Percentiles rank a stretch among this genome's conserved stretches.
These are phyloP conservation scores for Harpagifer antarcticus DNA, from an alignment of 2,797 vertebrate species.

Conservation along the genomic window DNA sequence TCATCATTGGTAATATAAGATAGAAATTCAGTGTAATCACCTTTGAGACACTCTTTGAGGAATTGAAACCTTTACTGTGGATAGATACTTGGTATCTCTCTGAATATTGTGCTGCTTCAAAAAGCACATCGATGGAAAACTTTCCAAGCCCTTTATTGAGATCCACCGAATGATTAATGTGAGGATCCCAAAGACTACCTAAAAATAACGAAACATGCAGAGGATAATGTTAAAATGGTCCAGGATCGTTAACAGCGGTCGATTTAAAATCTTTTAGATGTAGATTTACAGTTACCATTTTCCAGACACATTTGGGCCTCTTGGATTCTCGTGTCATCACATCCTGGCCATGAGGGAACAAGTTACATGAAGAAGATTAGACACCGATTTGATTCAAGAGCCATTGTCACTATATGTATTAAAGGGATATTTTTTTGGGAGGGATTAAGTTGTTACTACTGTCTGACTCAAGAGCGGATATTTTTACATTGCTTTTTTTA, in stretches of 20 bases:
- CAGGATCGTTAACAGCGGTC: neutral
- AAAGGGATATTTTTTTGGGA: neutral
- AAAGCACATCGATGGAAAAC: constrained; percentile 60
- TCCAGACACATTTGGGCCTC: constrained; percentile 66
- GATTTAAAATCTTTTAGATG: neutral
- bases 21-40: constrained; percentile 48
- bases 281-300: constrained; percentile 65
- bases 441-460: neutral
- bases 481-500: neutral
- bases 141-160: constrained; percentile 9
- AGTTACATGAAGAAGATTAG: neutral
- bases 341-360: constrained; percentile 61
- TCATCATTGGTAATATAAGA: constrained; percentile 4
- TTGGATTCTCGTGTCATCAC: constrained; percentile 58
- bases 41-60: constrained; percentile 65
- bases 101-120: constrained; percentile 71
- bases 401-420: neutral
- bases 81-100: constrained; percentile 76
- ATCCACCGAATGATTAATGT: constrained; percentile 29
- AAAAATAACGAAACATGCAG: constrained; percentile 31
- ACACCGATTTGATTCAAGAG: neutral
- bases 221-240: neutral
- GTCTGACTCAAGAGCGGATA: neutral
- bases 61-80: constrained; percentile 29
- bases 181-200: constrained; percentile 79